A percentile compares a stretch with the other conserved stretches of the same genome.
Evolutionary conservation across 1,140 invertebrate species (phyloP).

Genomic region (Thaumatotibia leucotreta): DNA sequence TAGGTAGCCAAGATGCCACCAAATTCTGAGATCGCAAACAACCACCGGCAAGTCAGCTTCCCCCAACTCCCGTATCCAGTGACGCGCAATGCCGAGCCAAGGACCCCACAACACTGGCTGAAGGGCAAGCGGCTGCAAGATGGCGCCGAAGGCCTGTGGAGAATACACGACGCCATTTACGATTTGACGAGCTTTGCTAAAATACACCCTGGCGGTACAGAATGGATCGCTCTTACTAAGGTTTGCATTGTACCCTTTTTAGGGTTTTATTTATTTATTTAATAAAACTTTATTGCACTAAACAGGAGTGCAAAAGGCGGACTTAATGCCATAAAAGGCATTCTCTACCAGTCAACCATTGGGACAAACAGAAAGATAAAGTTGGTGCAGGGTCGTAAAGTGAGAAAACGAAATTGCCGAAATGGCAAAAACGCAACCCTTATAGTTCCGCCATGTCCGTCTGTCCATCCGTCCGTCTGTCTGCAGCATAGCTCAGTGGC

Average conservation of each 20-base stretch:
- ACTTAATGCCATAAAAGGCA: too few relatives aligned
- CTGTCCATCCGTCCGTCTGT: too few relatives aligned
- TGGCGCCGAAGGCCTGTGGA: conserved; percentile 86
- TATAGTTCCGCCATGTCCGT: too few relatives aligned
- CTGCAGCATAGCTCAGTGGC: too few relatives aligned
- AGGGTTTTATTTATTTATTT: too few relatives aligned
- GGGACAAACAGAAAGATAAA: too few relatives aligned
- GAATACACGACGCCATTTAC: conserved; percentile 86
- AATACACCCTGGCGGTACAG: conserved; percentile 85
- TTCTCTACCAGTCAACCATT: too few relatives aligned
- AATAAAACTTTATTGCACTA: too few relatives aligned
- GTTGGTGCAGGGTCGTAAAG: too few relatives aligned
- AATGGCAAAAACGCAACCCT: too few relatives aligned
- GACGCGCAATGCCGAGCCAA: conserved; percentile 51
- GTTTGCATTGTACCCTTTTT: conserved; percentile 45
- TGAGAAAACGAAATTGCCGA: too few relatives aligned
- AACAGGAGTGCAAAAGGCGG: too few relatives aligned
- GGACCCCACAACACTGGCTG: conserved; percentile 76
- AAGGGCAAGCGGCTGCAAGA: conserved; percentile 81
- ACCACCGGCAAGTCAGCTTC: conserved; percentile 44
- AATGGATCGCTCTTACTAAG: conserved; percentile 84
- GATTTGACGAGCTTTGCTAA: conserved; percentile 82
- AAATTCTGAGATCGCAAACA: conserved; percentile 29
- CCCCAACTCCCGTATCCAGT: conserved; percentile 56
- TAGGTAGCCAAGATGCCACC: conserved; percentile 39